Evolutionary conservation across 2,797 vertebrate genomes (phyloP), one percentile per base, ranked within the genome.

Genomic region (Rhodeus uyekii): DNA sequence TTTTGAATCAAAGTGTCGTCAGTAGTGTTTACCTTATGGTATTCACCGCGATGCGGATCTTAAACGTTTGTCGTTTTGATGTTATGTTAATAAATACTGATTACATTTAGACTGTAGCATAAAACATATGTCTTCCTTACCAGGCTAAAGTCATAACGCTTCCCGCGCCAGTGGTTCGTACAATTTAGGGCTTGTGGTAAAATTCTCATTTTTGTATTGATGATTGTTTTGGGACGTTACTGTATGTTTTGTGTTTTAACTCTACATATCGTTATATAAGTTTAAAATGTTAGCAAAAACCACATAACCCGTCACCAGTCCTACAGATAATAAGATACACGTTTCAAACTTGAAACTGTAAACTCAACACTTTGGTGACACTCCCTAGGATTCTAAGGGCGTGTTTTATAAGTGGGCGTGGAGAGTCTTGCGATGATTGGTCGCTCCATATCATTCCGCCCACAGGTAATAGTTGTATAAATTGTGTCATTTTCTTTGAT

Each of bases 91-190:
- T 61, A 80, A 34, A 55, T 27, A 5, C 8, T 29, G 5, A 5
- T 65, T 48, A 12, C n/a, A 63, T 53, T 24, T 12, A 65, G 48
- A 42, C 36, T 29, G 64, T 10, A 42, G 16, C 46, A 48, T 16
- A 32, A 8, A 53, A 29, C 1, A 2, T 27, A 10, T n/a, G 24
- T 55, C 75, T 32, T 53, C 46, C 3, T 24, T 22, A 22, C 29
- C 68, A 27, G 39, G 22, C 55, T 73, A 48, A 64, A 19, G 63
- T 53, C 44, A 16, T 71, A 16, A 48, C 89, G 87, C 87, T 88
- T 85, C 88, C 86, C 93, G 93, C 94, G 92, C 91, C 89, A 90
- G 44, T 5, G 44, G 34, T 46, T 0, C 3, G 7, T n/a, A 63
- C 68, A 61, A 1, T 36, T 58, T 69, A 91, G 89, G 87, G 87